Evolutionary conservation across 2,888 invertebrate species (phyloP), one percentile per base, ranked within the genome.

Genomic region (Agelastica alni): DNA sequence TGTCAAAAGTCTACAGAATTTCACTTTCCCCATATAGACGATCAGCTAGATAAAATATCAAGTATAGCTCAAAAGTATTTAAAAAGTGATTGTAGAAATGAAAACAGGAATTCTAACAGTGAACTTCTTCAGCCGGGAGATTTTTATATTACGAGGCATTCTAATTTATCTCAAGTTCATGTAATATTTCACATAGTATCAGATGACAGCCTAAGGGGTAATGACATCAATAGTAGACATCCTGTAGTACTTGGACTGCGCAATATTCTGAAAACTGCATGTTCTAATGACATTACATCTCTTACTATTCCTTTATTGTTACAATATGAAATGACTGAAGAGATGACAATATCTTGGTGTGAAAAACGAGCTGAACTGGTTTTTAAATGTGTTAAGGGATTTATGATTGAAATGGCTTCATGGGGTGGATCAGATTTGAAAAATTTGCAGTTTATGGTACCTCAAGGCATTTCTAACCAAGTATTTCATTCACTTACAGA

Each of bases 361-460:
- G 84, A 91, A 71, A 91, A 94, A 69, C 82, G 98, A 68, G 97
- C 98, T 1, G 99, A 99, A 79, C 81, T 99, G 60, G 91, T 99
- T 54, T 94, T 97, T 72, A 99, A 99, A 79, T 99, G 99, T 79
- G 93, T 96, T 46, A 99, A 99, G 80, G 99, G 99, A 2, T 99
- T 98, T 78, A 93, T 99, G 92, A 95, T 99, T 77, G 99, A 99
- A 81, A 93, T 95, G 83, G 90, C 92, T 5, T 91, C 94, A 1
- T 91, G 94, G 87, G 93, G 93, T 58, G 93, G 93, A 22, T 89
- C 91, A 0, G 92, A 91, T 77, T 80, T 93, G 60, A 91, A 91
- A 78, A 96, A 90, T 74, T 81, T 96, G 18, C 89, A 90, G 74
- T 91, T 92, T 73, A 79, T 94, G 54, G 85, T 94, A 44, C 95